A percentile compares a stretch with the other conserved stretches of the same genome.
Evolutionary conservation across 2,113 vertebrate genomes (phyloP).

Genomic region (Lepus timidus): DNA sequence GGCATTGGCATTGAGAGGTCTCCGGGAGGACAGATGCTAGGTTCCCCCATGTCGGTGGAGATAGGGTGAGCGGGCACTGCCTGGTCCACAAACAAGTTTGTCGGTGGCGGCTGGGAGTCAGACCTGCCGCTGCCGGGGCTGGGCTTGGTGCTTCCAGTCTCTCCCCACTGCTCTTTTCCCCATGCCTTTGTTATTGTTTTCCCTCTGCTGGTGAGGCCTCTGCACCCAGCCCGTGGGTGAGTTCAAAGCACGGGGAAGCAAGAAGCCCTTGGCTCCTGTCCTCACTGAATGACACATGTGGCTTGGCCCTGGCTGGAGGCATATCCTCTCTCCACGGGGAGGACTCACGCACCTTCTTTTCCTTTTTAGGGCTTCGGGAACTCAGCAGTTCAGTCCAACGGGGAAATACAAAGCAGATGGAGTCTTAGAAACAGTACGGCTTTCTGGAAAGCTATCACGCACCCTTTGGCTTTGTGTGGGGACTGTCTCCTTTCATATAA

Average conservation of each 20-base stretch:
- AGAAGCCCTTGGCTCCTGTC: neutral
- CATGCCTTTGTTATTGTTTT: neutral
- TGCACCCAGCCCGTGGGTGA: neutral
- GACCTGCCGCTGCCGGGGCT: neutral
- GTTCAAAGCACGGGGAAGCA: neutral
- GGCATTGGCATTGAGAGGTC: neutral
- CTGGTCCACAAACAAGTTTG: neutral
- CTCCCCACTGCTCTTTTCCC: neutral
- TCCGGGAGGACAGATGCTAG: neutral
- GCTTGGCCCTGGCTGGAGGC: slow-evolving; percentile 17
- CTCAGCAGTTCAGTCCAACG: slow-evolving; percentile 91
- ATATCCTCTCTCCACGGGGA: neutral
- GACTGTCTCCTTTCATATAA: slow-evolving; percentile 78
- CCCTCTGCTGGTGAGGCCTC: neutral
- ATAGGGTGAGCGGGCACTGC: neutral
- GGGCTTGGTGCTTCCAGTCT: neutral
- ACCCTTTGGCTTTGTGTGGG: slow-evolving; percentile 71
- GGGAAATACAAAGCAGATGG: slow-evolving; percentile 95
- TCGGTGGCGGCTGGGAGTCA: neutral
- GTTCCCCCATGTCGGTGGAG: neutral
- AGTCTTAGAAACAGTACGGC: slow-evolving; percentile 94
- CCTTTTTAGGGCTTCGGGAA: slow-evolving; percentile 91
- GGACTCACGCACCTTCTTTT: slow-evolving; percentile 77
- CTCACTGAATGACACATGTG: slow-evolving; percentile 25
- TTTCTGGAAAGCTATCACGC: slow-evolving; percentile 74